Conservation (phyloP, 2,888 invertebrate species). For the Nasonovia ribisnigri region DNA sequence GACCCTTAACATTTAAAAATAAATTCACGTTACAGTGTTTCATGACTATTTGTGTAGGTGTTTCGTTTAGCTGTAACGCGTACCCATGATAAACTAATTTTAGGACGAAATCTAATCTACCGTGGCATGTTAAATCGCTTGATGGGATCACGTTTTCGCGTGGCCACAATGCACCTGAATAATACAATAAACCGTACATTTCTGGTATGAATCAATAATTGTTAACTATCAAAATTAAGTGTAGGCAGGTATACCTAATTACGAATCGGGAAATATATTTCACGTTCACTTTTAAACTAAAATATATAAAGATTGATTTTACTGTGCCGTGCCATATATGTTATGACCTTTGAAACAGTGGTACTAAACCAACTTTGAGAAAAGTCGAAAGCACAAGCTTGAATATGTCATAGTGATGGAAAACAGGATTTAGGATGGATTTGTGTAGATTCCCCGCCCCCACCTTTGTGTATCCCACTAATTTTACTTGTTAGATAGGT, state of each 20-base stretch:
- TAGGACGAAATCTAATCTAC: background rate
- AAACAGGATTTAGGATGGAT: background rate
- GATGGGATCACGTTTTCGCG: background rate
- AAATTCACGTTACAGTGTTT: background rate
- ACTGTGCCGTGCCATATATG: background rate
- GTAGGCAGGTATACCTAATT: too few species aligned
- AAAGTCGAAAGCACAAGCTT: background rate
- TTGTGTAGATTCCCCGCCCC: background rate
- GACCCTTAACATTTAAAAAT: background rate
- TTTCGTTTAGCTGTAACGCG: background rate
- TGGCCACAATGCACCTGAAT: too few species aligned
- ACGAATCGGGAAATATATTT: background rate
- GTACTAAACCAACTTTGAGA: background rate
- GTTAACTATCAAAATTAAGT: background rate
- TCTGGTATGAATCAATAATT: background rate
- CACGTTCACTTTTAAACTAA: background rate
- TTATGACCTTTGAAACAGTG: background rate
- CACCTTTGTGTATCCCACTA: background rate
- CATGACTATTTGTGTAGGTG: background rate
- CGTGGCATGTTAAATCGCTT: accelerated
- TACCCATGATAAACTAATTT: background rate
- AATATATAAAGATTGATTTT: background rate
- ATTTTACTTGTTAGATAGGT: background rate
- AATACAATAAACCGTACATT: background rate
- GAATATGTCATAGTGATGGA: background rate